Conservation (phyloP, 2,797 vertebrate genomes). For the Myotis findleyi region DNA sequence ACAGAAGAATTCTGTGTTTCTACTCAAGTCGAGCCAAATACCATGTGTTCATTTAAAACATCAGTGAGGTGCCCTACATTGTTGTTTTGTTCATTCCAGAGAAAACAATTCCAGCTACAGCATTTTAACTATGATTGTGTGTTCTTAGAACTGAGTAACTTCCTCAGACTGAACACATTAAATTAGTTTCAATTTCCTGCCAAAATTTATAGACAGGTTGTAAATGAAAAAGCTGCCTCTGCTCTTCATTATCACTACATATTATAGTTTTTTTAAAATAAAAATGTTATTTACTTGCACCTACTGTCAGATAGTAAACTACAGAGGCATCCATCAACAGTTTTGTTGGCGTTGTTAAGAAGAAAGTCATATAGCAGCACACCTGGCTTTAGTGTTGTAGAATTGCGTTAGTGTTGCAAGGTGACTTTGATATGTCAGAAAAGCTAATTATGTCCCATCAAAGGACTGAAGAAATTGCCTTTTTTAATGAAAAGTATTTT, state of each 20-base stretch:
- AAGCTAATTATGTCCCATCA: constrained; percentile 82
- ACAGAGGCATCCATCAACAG: constrained; percentile 76
- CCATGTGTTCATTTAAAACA: background rate
- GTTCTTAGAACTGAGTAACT: constrained; percentile 73
- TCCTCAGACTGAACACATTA: constrained; percentile 74
- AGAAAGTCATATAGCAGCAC: constrained; percentile 62
- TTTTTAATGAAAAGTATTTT: constrained; percentile 85
- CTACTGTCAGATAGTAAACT: constrained; percentile 77
- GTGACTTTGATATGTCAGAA: constrained; percentile 83
- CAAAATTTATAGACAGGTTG: constrained; percentile 81
- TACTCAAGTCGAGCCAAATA: constrained; percentile 19
- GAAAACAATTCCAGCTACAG: constrained; percentile 40
- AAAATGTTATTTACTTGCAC: constrained; percentile 80
- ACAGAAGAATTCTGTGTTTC: background rate
- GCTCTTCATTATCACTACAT: constrained; percentile 79
- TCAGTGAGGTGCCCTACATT: background rate
- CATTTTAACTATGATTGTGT: constrained; percentile 52
- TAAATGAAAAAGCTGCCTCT: constrained; percentile 80
- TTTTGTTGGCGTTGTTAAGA: constrained; percentile 62
- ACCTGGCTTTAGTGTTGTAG: constrained; percentile 73
- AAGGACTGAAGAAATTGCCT: constrained; percentile 82
- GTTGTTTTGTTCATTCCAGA: constrained; percentile 49
- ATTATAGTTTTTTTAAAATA: constrained; percentile 80
- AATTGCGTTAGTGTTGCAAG: constrained; percentile 73
- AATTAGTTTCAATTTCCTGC: constrained; percentile 84